Base-by-base conservation (phyloP, 1,140 invertebrate genomes). In the Pseudomyrmex flavicornis region DNA sequence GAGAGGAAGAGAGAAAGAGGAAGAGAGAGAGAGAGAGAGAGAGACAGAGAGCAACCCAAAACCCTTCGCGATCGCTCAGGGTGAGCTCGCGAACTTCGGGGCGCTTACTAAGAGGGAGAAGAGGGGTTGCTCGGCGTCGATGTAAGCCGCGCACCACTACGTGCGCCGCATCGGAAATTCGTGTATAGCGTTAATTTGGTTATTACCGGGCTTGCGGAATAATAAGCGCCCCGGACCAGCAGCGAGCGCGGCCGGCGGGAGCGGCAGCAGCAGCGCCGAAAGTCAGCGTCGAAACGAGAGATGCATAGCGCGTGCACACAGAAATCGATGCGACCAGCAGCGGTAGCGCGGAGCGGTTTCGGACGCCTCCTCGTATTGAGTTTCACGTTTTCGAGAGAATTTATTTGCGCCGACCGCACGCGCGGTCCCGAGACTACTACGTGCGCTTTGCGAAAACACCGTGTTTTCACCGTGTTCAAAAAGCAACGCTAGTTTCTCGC, bases 131-230 rank as follows among this genome's bases (percentile, higher is more conserved):
- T 44, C 22, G 2, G 7, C 63, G n/a, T 68, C 62, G 22, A 44
- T 70, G 65, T 72, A 80, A 80, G 76, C 76, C 76, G 54, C 76
- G 66, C 66, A 72, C 76, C 17, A 72, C 54, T 80, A 80, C 66
- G 76, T 72, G 66, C 54, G n/a, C 56, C 44, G 76, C 66, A 69
- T 79, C 76, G 66, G 76, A 72, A 72, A 80, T 80, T 80, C 76
- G 54, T 80, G 76, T 72, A 70, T 80, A 80, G 66, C 76, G 76
- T 80, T 80, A 80, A 80, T 80, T 80, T 80, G 76, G 76, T 80
- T 80, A 80, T 80, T 80, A 72, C 76, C 66, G 66, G 54, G 76
- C 66, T 80, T 80, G 76, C 66, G 76, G 66, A 80, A 80, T 80
- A 80, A 80, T 80, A 80, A 80, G 35, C 65, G 54, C 22, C 73